Evolutionary conservation across 2,797 vertebrate genomes (phyloP).

Genomic region (Catharus ustulatus): DNA sequence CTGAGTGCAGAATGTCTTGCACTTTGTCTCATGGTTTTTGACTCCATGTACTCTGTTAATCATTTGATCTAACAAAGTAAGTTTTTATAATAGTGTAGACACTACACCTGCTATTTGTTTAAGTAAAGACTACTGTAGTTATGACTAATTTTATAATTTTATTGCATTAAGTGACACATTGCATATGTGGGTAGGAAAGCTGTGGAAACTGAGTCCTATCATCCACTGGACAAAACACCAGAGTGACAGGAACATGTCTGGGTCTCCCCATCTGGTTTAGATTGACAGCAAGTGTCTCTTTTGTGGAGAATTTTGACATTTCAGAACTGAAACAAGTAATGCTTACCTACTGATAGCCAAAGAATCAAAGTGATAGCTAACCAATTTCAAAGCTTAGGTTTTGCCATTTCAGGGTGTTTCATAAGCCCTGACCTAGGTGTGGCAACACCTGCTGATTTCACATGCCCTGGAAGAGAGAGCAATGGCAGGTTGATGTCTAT

Average conservation of each 20-base stretch:
- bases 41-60: neutral
- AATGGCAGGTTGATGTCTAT: neutral
- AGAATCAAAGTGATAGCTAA: neutral
- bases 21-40: neutral
- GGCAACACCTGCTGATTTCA: neutral
- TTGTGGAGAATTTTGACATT: neutral
- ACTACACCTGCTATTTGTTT: neutral
- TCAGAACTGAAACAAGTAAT: neutral
- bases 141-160: neutral
- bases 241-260: neutral
- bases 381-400: neutral
- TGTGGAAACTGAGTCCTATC: neutral
- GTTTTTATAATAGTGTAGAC: neutral
- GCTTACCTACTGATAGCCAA: neutral
- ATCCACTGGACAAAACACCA: neutral
- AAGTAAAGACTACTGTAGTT: neutral
- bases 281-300: neutral
- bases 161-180: fast-evolving
- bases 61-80: neutral
- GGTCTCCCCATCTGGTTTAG: neutral
- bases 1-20: neutral
- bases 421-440: neutral
- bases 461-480: neutral
- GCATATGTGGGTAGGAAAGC: neutral
- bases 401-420: neutral